These are phyloP conservation scores for Dissostichus mawsoni DNA, from an alignment of 2,113 vertebrate genomes.

Conservation along the genomic window DNA sequence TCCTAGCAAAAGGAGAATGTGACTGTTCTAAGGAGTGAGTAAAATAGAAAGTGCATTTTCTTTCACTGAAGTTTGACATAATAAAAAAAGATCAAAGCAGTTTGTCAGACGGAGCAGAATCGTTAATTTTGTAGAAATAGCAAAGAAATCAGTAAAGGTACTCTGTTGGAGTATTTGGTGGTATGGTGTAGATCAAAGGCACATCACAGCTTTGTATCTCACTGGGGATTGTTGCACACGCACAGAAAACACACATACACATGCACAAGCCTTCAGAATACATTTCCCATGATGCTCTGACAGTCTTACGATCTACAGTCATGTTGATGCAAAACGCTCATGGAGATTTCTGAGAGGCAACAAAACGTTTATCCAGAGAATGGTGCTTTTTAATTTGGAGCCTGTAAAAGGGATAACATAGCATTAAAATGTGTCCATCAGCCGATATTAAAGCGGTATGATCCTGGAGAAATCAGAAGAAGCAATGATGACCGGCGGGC, in stretches of 20 bases:
- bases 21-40: conserved; percentile 72
- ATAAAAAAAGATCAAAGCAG: conserved; percentile 74
- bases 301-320: conserved; percentile 60
- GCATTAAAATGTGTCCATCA: conserved; percentile 91
- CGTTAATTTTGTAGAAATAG: conserved; percentile 70
- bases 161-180: conserved; percentile 69
- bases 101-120: conserved; percentile 69
- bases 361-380: conserved; percentile 86
- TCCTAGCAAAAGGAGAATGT: conserved; percentile 73
- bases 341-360: conserved; percentile 88
- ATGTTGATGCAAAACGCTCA: conserved; percentile 89
- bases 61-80: conserved; percentile 70
- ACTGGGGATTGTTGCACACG: conserved; percentile 75
- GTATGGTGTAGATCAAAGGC: conserved; percentile 73
- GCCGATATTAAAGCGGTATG: conserved; percentile 94
- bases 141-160: conserved; percentile 65
- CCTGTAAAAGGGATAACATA: conserved; percentile 93
- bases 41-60: conserved; percentile 79
- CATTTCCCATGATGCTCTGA: conserved; percentile 54
- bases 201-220: conserved; percentile 78
- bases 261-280: conserved; percentile 68
- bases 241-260: conserved; percentile 70
- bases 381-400: conserved; percentile 80
- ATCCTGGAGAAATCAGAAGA: conserved; percentile 91
- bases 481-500: conserved; percentile 85